These are phyloP conservation scores for Paraescarpia echinospica DNA, from an alignment of 1,140 invertebrate species.

Conservation along the genomic window DNA sequence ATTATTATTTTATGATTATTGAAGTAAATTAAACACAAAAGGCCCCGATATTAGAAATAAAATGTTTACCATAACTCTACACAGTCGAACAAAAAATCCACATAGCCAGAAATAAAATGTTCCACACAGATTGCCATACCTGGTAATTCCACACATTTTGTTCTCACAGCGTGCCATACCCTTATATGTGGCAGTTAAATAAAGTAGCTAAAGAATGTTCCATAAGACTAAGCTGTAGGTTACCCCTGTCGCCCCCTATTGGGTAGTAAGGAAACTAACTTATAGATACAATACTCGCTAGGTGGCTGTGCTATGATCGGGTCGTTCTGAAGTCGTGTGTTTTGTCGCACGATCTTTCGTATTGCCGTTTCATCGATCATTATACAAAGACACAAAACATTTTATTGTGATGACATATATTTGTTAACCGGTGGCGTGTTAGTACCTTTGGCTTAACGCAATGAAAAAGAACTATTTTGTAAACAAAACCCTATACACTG, in stretches of 20 bases:
- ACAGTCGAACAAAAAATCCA: too few relatives aligned
- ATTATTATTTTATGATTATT: too few relatives aligned
- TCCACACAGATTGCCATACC: too few relatives aligned
- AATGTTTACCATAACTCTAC: too few relatives aligned
- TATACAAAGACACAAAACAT: not conserved
- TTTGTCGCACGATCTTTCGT: not conserved
- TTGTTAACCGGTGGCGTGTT: not conserved
- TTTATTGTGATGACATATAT: not conserved
- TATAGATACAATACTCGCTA: not conserved
- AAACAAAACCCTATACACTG: not conserved
- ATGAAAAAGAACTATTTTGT: not conserved
- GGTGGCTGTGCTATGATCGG: not conserved
- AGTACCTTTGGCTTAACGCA: not conserved
- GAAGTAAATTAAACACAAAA: too few relatives aligned
- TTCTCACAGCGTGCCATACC: too few relatives aligned
- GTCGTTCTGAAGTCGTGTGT: not conserved
- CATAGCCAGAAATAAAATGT: too few relatives aligned
- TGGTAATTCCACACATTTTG: too few relatives aligned
- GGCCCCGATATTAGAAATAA: too few relatives aligned
- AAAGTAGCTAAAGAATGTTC: too few relatives aligned
- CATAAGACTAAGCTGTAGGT: not conserved
- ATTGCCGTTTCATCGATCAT: not conserved
- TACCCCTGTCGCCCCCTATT: not conserved
- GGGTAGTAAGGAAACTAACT: not conserved
- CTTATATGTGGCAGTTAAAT: too few relatives aligned